These are phyloP conservation scores for Brachionus angularis DNA, from an alignment of 1,140 invertebrate genomes.

Conservation along the genomic window DNA sequence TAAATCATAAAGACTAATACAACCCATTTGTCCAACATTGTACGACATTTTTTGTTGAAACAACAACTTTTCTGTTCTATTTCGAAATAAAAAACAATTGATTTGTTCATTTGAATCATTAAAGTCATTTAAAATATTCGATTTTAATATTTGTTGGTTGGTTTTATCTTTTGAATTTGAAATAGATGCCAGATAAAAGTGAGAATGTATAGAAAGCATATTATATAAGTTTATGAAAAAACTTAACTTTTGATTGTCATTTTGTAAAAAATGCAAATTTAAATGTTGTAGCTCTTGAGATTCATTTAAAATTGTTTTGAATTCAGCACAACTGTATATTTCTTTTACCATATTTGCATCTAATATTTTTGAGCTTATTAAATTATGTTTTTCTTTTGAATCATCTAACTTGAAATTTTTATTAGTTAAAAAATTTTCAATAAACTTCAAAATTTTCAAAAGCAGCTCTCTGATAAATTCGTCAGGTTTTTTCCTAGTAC, in stretches of 20 bases:
- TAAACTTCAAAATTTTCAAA: slow-evolving; percentile 44
- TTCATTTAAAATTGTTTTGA: slow-evolving; percentile 47
- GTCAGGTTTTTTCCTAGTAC: slow-evolving; percentile 45
- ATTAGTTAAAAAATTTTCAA: background rate
- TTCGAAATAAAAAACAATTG: background rate
- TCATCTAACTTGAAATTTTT: slow-evolving; percentile 34
- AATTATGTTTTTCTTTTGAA: slow-evolving; percentile 47
- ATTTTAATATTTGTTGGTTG: background rate
- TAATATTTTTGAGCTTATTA: slow-evolving; percentile 44
- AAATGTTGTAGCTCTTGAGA: slow-evolving; percentile 47
- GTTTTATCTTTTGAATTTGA: too few relatives aligned
- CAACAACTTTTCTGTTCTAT: background rate
- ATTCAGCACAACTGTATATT: slow-evolving; percentile 47
- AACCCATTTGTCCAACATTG: slow-evolving; percentile 51
- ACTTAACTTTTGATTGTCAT: slow-evolving; percentile 48
- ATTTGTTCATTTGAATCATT: background rate
- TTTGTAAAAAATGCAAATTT: slow-evolving; percentile 48
- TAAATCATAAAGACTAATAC: slow-evolving; percentile 46
- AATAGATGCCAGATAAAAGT: slow-evolving; percentile 3
- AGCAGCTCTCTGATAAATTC: slow-evolving; percentile 47
- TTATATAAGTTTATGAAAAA: slow-evolving; percentile 55
- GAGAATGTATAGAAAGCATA: slow-evolving; percentile 51
- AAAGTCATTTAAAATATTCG: background rate
- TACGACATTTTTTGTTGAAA: slow-evolving; percentile 48
- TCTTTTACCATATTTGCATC: slow-evolving; percentile 48